Evolutionary conservation across 1,140 invertebrate species (phyloP).

Genomic region (Scaptomyza graminum): DNA sequence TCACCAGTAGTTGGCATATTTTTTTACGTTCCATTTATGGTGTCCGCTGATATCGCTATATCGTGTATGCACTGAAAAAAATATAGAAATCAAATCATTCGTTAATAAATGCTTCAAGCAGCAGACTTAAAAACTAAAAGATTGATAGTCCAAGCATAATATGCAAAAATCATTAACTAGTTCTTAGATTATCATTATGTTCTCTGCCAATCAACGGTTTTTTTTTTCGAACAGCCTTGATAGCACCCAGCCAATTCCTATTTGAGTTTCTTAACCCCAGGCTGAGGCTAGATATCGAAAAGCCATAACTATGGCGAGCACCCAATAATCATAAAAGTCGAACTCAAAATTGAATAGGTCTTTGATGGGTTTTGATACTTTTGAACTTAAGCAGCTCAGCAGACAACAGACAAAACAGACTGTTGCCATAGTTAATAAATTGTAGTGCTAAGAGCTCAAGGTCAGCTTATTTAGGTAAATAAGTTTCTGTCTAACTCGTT

Average conservation of each 20-base stretch:
- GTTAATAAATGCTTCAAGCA: not conserved
- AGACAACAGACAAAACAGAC: not conserved
- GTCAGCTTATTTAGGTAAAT: slow-evolving; percentile 1
- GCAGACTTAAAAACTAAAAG: not conserved
- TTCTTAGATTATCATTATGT: not conserved
- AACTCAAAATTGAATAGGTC: slow-evolving; percentile 14
- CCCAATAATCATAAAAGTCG: slow-evolving; percentile 20
- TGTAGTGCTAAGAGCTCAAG: slow-evolving; percentile 24
- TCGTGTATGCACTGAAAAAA: slow-evolving; percentile 35
- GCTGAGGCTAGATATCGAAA: slow-evolving; percentile 7
- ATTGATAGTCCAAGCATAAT: too few species aligned
- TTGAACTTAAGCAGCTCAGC: not conserved
- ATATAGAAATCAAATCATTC: slow-evolving; percentile 18
- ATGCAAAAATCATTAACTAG: slow-evolving; percentile 14
- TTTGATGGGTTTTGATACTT: slow-evolving; percentile 13
- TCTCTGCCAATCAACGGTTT: not conserved
- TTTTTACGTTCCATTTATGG: not conserved
- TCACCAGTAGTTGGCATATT: slow-evolving; percentile 19
- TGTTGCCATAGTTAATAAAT: slow-evolving; percentile 12
- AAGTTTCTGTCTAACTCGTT: too few species aligned
- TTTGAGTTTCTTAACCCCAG: slow-evolving; percentile 45
- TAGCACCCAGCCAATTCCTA: slow-evolving; percentile 31
- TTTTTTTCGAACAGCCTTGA: slow-evolving; percentile 22
- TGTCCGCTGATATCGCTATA: slow-evolving; percentile 11
- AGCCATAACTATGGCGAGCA: slow-evolving; percentile 30